Conservation (phyloP, 1,140 invertebrate genomes). For the Delia radicum region DNA sequence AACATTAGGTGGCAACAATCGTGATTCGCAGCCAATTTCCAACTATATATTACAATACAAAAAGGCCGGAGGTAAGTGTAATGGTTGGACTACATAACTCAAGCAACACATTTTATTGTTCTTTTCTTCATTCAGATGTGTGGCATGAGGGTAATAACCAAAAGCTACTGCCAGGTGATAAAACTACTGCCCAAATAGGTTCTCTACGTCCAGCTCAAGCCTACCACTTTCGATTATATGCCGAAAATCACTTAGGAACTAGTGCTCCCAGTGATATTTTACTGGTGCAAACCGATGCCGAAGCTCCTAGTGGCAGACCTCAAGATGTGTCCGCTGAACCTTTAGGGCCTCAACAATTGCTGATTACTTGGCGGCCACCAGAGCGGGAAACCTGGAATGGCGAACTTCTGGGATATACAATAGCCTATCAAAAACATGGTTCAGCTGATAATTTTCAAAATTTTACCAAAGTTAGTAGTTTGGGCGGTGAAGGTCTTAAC, state of each 20-base stretch:
- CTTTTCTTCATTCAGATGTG: constrained; percentile 50
- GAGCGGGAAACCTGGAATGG: constrained; percentile 77
- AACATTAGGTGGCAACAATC: constrained; percentile 34
- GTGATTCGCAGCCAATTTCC: constrained; percentile 60
- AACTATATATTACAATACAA: constrained; percentile 66
- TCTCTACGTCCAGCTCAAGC: constrained; percentile 66
- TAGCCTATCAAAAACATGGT: constrained; percentile 63
- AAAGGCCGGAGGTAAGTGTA: constrained; percentile 59
- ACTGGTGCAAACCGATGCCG: constrained; percentile 64
- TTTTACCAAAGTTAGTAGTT: constrained; percentile 58
- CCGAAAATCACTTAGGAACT: constrained; percentile 67
- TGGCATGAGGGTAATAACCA: constrained; percentile 62
- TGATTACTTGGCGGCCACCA: constrained; percentile 79
- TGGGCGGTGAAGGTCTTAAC: constrained; percentile 58
- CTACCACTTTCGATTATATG: constrained; percentile 68
- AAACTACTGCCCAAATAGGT: constrained; percentile 60
- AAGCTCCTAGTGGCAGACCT: constrained; percentile 72
- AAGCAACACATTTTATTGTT: not conserved
- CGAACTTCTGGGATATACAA: constrained; percentile 76
- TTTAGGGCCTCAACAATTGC: constrained; percentile 72
- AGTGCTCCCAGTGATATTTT: constrained; percentile 66
- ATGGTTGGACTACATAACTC: too few species aligned
- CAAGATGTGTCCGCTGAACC: constrained; percentile 73
- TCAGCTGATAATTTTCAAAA: constrained; percentile 52
- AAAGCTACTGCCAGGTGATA: constrained; percentile 59